phyloP scores from a whole-genome alignment of 2,797 vertebrate genomes.

The Anas flavirostris region DNA sequence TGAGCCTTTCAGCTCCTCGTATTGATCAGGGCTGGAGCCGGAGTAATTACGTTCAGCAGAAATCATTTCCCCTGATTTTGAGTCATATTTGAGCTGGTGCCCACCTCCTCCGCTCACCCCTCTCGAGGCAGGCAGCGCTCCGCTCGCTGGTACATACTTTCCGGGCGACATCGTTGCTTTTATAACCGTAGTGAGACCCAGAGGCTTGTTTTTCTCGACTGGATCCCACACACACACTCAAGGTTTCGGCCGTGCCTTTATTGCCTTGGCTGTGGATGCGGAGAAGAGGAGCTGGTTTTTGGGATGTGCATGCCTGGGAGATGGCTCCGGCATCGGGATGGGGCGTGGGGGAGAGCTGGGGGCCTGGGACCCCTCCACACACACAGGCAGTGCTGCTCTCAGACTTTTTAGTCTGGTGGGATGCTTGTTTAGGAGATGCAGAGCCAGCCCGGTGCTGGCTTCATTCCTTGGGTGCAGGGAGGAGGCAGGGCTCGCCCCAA shows the following conservation, averaged over 20 bases:
- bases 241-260: neutral
- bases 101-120: neutral
- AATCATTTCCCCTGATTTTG: constrained; percentile 72
- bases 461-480: neutral
- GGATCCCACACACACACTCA: neutral
- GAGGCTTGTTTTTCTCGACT: constrained; percentile 53
- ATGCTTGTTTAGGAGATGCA: neutral
- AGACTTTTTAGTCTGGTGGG: neutral
- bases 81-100: constrained; percentile 61
- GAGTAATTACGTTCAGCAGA: constrained; percentile 68
- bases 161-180: constrained; percentile 72
- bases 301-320: neutral
- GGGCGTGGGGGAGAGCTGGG: neutral
- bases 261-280: constrained; percentile 15
- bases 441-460: neutral
- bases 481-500: neutral
- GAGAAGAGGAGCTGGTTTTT: neutral
- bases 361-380: neutral
- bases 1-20: constrained; percentile 51
- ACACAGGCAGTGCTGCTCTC: neutral
- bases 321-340: neutral
- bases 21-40: constrained; percentile 74
- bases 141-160: constrained; percentile 65
- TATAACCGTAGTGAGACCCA: constrained; percentile 14
- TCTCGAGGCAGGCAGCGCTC: constrained; percentile 18